Evolutionary conservation across 2,888 invertebrate genomes (phyloP).

Genomic region (Pandemis cinnamomeana): DNA sequence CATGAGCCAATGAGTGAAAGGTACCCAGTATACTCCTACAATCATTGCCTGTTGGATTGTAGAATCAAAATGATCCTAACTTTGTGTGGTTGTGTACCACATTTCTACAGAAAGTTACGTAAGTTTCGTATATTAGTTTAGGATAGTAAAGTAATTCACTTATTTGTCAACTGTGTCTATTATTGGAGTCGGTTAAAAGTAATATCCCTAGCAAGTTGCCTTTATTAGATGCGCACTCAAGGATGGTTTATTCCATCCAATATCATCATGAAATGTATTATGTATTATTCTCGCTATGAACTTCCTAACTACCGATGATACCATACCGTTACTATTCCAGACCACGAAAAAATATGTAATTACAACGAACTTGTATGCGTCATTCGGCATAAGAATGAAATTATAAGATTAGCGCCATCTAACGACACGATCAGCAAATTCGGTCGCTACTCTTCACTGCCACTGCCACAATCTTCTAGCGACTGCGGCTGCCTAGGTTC

Average conservation of each 20-base stretch:
- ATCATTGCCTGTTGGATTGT: constrained; percentile 88
- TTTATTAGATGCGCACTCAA: no score
- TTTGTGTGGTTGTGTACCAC: constrained; percentile 89
- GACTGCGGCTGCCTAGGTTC: constrained; percentile 71
- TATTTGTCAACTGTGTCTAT: no score
- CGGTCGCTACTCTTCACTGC: constrained; percentile 52
- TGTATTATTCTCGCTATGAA: no score
- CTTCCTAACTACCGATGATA: not conserved
- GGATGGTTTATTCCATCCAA: no score
- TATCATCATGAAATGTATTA: no score
- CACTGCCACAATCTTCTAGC: constrained; percentile 60
- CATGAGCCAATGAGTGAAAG: constrained; percentile 67
- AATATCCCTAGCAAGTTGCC: no score
- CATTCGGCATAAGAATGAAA: constrained; percentile 62
- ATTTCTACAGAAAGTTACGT: constrained; percentile 88
- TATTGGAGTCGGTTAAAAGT: no score
- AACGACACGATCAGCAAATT: constrained; percentile 57
- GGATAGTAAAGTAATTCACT: no score
- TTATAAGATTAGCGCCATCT: constrained; percentile 60
- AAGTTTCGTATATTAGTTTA: constrained; percentile 48
- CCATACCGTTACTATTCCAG: constrained; percentile 50
- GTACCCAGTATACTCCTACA: constrained; percentile 88
- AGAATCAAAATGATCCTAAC: constrained; percentile 85
- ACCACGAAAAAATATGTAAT: constrained; percentile 67
- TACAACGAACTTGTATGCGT: constrained; percentile 69